Evolutionary conservation across 2,113 vertebrate species (phyloP).

Genomic region (Sylvia atricapilla): DNA sequence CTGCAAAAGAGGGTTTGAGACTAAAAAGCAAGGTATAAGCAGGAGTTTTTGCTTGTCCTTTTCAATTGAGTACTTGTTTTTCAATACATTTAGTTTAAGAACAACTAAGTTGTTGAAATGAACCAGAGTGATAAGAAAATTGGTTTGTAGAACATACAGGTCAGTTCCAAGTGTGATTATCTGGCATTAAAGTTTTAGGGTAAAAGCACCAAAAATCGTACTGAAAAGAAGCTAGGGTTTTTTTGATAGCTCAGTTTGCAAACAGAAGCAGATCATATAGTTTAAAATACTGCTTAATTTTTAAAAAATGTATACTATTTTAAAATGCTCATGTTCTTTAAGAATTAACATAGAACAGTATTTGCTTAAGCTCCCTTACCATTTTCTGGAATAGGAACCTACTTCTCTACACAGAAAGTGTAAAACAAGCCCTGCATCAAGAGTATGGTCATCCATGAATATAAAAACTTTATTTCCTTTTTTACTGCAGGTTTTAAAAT

Average conservation of each 20-base stretch:
- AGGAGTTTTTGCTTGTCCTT: background rate
- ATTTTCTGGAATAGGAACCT: background rate
- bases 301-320: background rate
- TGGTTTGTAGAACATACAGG: background rate
- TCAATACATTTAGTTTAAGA: background rate
- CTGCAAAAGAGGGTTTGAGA: background rate
- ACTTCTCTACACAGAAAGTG: background rate
- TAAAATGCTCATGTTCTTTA: background rate
- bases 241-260: background rate
- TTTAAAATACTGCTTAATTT: background rate
- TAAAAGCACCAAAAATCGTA: background rate
- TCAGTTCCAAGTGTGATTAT: background rate
- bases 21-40: background rate
- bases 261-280: background rate
- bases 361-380: background rate
- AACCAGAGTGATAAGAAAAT: background rate
- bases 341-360: background rate
- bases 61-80: background rate
- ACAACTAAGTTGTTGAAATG: background rate
- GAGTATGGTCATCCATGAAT: background rate
- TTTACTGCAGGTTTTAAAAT: background rate
- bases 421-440: background rate
- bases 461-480: background rate
- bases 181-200: background rate
- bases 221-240: background rate